Evolutionary conservation across 1,140 invertebrate species (phyloP).

Genomic region (Tetramorium parvispinum): DNA sequence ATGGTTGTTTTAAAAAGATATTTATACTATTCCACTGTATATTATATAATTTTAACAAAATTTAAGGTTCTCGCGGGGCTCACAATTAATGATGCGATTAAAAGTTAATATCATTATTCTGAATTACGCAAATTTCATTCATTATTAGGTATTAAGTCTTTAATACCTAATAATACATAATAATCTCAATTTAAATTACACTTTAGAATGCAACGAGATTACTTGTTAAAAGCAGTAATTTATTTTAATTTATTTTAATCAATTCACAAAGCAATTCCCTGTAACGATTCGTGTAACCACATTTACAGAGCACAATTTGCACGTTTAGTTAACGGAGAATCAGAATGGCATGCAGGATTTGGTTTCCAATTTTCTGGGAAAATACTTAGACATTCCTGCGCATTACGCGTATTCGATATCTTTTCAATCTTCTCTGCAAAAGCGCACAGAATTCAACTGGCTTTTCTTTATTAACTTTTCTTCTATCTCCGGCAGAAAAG

Average conservation of each 20-base stretch:
- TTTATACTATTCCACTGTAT: neutral
- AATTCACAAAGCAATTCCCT: constrained; percentile 29
- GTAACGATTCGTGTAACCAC: neutral
- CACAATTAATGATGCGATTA: constrained; percentile 16
- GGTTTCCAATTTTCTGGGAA: constrained; percentile 22
- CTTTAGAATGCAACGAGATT: constrained; percentile 2
- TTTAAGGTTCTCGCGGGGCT: neutral
- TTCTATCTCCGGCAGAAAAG: neutral
- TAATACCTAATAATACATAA: constrained; percentile 13
- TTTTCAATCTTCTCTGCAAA: neutral
- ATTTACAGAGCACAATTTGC: constrained; percentile 41
- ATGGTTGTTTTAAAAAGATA: constrained; percentile 16
- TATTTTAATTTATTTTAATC: constrained; percentile 45
- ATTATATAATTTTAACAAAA: neutral
- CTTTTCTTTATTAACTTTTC: neutral
- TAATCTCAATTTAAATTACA: constrained; percentile 30
- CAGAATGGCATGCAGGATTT: constrained; percentile 5
- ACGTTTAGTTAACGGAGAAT: constrained; percentile 5
- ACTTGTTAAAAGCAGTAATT: constrained; percentile 18
- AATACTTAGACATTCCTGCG: constrained; percentile 12
- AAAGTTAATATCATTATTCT: constrained; percentile 12
- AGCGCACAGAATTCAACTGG: neutral
- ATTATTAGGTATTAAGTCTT: no score
- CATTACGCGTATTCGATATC: constrained; percentile 2
- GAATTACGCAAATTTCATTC: constrained; percentile 19